Conservation (phyloP, 2,797 vertebrate genomes). For the Myotis findleyi region DNA sequence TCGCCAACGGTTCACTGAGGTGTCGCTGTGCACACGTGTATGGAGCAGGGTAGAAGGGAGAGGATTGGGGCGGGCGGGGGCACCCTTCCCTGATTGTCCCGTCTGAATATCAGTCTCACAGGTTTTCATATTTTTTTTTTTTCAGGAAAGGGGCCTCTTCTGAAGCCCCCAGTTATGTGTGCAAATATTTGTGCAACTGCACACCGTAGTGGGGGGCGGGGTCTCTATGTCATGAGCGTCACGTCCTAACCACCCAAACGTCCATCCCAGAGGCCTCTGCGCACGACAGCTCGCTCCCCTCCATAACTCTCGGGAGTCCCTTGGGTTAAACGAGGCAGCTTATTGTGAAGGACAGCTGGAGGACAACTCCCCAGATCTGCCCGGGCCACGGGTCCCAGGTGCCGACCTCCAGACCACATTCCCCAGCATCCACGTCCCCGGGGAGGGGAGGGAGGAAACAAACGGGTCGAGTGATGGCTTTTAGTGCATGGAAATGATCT, state of each 20-base stretch:
- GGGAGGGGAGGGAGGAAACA: background rate
- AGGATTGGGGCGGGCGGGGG: conserved; percentile 1
- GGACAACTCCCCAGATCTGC: background rate
- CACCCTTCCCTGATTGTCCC: conserved; percentile 28
- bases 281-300: background rate
- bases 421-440: conserved; percentile 52
- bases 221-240: background rate
- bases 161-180: background rate
- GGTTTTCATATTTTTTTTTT: background rate
- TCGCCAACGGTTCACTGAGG: conserved; percentile 56
- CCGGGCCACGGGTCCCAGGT: conserved; percentile 28
- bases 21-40: background rate
- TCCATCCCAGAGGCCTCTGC: background rate
- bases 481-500: conserved; percentile 57
- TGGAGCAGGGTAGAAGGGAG: conserved; percentile 42
- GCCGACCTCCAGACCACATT: background rate
- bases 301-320: background rate
- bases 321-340: conserved; percentile 39
- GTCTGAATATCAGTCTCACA: background rate
- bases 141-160: conserved; percentile 20
- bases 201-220: background rate
- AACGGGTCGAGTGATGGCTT: conserved; percentile 72
- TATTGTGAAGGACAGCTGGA: conserved; percentile 50
- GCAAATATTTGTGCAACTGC: conserved; percentile 52
- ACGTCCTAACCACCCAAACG: background rate